A percentile compares a stretch with the other conserved stretches of the same genome.
Conservation (phyloP, 2,888 invertebrate species). For the Zygothrica quintamaculata region DNA sequence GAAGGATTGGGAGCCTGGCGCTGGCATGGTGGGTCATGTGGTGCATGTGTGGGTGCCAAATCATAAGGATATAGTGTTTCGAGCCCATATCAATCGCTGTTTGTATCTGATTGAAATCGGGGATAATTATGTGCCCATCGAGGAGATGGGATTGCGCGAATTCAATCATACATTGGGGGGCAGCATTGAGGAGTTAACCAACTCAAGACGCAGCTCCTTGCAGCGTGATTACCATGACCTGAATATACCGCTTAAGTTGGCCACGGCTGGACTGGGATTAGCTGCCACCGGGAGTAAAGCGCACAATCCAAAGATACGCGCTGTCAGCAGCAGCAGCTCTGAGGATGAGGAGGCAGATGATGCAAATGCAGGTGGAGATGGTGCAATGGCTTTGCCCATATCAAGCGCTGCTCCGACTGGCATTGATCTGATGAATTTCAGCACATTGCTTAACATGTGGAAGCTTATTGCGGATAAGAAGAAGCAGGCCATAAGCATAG, state of each 20-base stretch:
- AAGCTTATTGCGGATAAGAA: slow-evolving; percentile 79
- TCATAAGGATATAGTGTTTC: slow-evolving; percentile 93
- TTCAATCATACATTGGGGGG: slow-evolving; percentile 81
- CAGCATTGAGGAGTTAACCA: slow-evolving; percentile 70
- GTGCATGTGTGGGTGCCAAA: slow-evolving; percentile 98
- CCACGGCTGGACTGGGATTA: no score
- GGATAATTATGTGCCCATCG: slow-evolving; percentile 96
- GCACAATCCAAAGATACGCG: slow-evolving; percentile 70
- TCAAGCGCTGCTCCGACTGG: slow-evolving; percentile 28
- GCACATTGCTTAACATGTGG: slow-evolving; percentile 76
- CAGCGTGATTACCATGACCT: slow-evolving; percentile 76
- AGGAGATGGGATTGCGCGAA: slow-evolving; percentile 92
- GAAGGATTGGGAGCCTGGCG: slow-evolving; percentile 95
- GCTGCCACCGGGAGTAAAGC: slow-evolving; percentile 50
- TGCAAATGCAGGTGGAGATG: neutral
- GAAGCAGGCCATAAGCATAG: slow-evolving; percentile 51
- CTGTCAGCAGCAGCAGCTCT: slow-evolving; percentile 81
- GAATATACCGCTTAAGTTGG: slow-evolving; percentile 66
- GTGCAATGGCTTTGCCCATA: slow-evolving; percentile 7
- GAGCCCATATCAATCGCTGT: slow-evolving; percentile 96
- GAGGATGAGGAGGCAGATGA: slow-evolving; percentile 65
- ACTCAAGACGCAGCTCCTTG: slow-evolving; percentile 74
- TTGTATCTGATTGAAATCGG: slow-evolving; percentile 96
- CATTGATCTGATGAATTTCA: slow-evolving; percentile 65
- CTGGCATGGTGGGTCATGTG: slow-evolving; percentile 96